Conservation (phyloP, 2,797 vertebrate species). For the Anabacerthia variegaticeps region DNA sequence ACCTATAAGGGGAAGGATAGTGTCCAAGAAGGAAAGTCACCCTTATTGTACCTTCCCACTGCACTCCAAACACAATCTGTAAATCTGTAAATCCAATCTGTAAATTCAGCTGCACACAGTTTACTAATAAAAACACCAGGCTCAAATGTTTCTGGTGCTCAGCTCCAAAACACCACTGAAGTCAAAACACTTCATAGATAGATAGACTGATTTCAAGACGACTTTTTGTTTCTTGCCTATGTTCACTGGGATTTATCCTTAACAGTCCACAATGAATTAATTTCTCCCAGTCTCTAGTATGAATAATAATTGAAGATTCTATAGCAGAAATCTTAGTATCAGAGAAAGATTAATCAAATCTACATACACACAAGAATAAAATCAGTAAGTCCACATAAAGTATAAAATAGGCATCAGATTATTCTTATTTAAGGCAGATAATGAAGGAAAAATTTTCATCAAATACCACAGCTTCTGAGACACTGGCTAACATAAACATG, state of each 20-base stretch:
- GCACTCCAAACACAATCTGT: not conserved
- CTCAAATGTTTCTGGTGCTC: not conserved
- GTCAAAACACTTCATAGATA: not conserved
- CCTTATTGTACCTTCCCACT: not conserved
- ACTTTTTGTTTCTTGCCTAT: not conserved
- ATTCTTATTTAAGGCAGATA: not conserved
- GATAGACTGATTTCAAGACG: not conserved
- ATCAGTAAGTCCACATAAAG: not conserved
- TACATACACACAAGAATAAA: not conserved
- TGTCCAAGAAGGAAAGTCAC: not conserved
- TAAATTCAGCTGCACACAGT: not conserved
- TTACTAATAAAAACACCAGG: not conserved
- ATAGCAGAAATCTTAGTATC: not conserved
- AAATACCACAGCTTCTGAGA: not conserved
- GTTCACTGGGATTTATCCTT: not conserved
- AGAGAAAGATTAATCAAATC: not conserved
- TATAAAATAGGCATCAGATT: not conserved
- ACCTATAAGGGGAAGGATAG: not conserved
- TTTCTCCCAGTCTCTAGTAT: not conserved
- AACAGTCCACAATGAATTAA: not conserved
- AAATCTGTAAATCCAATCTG: not conserved
- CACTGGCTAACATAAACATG: not conserved
- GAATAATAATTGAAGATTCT: not conserved
- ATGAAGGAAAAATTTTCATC: not conserved
- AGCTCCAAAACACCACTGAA: not conserved